Percentiles rank a stretch among this genome's conserved stretches.
These are phyloP conservation scores for Penaeus indicus DNA, from an alignment of 1,140 invertebrate genomes.

Conservation along the genomic window DNA sequence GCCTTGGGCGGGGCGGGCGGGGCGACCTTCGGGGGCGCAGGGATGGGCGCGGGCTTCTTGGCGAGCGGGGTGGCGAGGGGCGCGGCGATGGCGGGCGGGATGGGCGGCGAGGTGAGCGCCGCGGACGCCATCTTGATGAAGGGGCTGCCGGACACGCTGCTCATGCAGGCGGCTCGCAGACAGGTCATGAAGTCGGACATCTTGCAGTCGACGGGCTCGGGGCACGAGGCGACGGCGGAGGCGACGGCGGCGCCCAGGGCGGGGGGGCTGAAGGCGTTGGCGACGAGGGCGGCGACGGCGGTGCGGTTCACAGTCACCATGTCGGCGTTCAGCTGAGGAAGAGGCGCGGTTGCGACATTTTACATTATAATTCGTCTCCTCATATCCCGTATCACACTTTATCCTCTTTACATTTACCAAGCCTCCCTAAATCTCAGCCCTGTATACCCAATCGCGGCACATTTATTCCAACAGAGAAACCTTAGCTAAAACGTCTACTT, in stretches of 20 bases:
- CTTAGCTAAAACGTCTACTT: not conserved
- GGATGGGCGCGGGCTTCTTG: not conserved
- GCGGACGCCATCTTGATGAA: not conserved
- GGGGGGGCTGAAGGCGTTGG: not conserved
- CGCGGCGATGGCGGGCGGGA: not conserved
- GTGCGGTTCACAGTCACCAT: constrained; percentile 23
- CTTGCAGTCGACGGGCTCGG: constrained; percentile 19
- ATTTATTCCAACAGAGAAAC: not conserved
- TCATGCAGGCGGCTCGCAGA: constrained; percentile 18
- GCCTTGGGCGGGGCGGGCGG: too few relatives aligned
- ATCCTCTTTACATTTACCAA: too few relatives aligned
- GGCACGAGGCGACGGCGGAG: not conserved
- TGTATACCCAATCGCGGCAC: too few relatives aligned
- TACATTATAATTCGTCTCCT: too few relatives aligned
- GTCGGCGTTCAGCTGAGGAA: constrained; percentile 8
- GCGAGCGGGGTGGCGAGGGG: not conserved
- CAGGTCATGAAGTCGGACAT: not conserved
- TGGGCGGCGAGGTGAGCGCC: not conserved
- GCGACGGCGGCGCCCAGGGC: constrained; percentile 31
- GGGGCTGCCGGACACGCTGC: not conserved
- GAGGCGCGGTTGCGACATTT: not conserved
- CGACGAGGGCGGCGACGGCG: not conserved
- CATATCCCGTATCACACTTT: too few relatives aligned
- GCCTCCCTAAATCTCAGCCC: too few relatives aligned
- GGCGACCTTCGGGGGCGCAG: too few relatives aligned